Conservation (phyloP, 2,888 invertebrate species). For the Pseudeuparius sepicola region DNA sequence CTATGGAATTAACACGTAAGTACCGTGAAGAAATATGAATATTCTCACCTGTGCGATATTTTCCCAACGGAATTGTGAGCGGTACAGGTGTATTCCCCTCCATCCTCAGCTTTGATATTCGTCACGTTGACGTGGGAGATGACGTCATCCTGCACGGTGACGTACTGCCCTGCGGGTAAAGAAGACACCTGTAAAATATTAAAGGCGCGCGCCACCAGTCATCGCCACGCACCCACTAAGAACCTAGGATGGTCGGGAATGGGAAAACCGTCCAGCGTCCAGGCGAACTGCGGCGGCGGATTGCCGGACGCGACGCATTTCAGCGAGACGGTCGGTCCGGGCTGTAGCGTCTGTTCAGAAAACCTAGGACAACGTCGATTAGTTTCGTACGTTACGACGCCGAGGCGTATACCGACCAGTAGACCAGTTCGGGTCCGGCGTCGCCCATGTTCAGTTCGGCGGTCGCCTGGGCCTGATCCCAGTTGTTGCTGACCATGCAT, state of each 20-base stretch:
- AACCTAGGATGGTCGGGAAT: slow-evolving; percentile 54
- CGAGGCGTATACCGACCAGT: slow-evolving; percentile 46
- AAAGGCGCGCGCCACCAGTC: neutral
- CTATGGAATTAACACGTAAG: slow-evolving; percentile 75
- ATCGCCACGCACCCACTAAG: slow-evolving; percentile 53
- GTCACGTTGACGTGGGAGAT: slow-evolving; percentile 89
- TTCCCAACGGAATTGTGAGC: slow-evolving; percentile 76
- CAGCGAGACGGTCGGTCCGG: slow-evolving; percentile 82
- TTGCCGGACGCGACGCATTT: slow-evolving; percentile 93
- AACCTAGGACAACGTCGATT: slow-evolving; percentile 39
- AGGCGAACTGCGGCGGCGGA: slow-evolving; percentile 85
- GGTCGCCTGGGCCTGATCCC: slow-evolving; percentile 75
- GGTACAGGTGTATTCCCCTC: slow-evolving; percentile 79
- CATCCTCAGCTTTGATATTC: slow-evolving; percentile 78
- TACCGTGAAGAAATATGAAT: too few relatives aligned
- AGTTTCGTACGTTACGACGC: neutral
- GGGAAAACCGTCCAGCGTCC: slow-evolving; percentile 83
- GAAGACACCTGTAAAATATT: slow-evolving; percentile 1
- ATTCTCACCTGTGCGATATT: slow-evolving; percentile 67
- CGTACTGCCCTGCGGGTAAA: slow-evolving; percentile 68
- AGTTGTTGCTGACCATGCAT: slow-evolving; percentile 76
- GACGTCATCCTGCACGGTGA: slow-evolving; percentile 84
- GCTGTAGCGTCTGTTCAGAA: slow-evolving; percentile 84
- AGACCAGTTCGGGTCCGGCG: slow-evolving; percentile 78
- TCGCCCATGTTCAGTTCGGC: slow-evolving; percentile 76